Base-by-base conservation (phyloP, 2,797 vertebrate species). In the Myotis pilosus region DNA sequence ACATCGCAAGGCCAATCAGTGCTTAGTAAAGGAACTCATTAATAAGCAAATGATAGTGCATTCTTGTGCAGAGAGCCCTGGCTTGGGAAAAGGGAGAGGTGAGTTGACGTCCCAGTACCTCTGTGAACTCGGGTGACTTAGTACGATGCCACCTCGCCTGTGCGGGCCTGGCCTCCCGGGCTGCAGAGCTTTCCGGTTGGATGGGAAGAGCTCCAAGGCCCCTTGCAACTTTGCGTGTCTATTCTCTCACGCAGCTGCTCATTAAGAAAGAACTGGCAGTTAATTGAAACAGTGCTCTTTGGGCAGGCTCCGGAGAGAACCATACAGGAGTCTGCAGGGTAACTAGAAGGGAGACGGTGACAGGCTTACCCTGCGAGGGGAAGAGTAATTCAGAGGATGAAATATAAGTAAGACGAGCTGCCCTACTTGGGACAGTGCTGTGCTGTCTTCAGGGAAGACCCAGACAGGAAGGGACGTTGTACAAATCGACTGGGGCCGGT, bases 211-310 rank as follows among this genome's bases (percentile, higher is more conserved):
- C 90, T 95, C 96, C 16, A 81, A 89, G 82, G 57, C 28, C 55
- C 82, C 41, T 88, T 90, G 64, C 71, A 62, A 20, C 41, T 53
- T 41, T 16, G 8, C 53, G 8, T 90, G 66, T 71, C 92, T 95
- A 47, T 95, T 94, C 87, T 90, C 88, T 90, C 69, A 11, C 17
- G 28, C 80, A 78, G 11, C 71, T 96, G 71, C 91, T 96, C 89
- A 87, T 97, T 92, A 96, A 95, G 80, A 92, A 79, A 41, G 64
- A 91, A 55, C 53, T 62, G 33, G 55, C 89, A 69, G 81, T 95
- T 96, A 97, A 97, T 97, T 97, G 96, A 96, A 96, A 93, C 75
- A 60, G 81, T 64, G 30, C 82, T 83, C 44, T 89, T 68, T 68
- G 1, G 2, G 53, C 30, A 28, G 93, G 71, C 96, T 94, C 95